Conservation (phyloP, 2,113 vertebrate species). For the Aythya baeri region DNA sequence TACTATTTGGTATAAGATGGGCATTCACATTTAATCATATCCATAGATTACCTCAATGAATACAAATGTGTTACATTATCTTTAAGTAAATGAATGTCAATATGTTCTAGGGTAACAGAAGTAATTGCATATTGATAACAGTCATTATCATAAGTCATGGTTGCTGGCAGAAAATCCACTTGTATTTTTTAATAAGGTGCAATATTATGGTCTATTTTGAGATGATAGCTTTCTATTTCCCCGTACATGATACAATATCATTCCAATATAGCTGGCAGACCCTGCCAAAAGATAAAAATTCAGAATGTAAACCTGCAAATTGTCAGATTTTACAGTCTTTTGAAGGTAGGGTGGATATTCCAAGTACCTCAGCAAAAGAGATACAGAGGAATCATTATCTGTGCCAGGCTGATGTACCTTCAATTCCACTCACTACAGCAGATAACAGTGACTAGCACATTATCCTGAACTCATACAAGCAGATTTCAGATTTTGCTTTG, state of each 20-base stretch:
- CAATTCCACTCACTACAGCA: background rate
- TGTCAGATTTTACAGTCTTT: constrained; percentile 62
- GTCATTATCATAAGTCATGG: constrained; percentile 72
- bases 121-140: constrained; percentile 80
- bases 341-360: constrained; percentile 40
- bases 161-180: constrained; percentile 71
- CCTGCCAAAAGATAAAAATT: constrained; percentile 61
- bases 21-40: constrained; percentile 73
- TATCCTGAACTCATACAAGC: constrained; percentile 11
- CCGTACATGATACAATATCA: constrained; percentile 57
- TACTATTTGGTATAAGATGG: constrained; percentile 64
- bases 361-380: constrained; percentile 50
- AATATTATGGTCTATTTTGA: constrained; percentile 73
- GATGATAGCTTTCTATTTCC: constrained; percentile 72
- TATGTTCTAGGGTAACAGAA: constrained; percentile 74
- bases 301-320: constrained; percentile 61
- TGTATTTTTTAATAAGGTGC: constrained; percentile 73
- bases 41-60: constrained; percentile 73
- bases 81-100: constrained; percentile 78
- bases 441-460: constrained; percentile 40
- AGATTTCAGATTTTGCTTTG: constrained; percentile 30
- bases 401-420: constrained; percentile 14
- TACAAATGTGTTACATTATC: constrained; percentile 76
- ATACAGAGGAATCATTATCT: constrained; percentile 56
- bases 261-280: constrained; percentile 57